These are phyloP conservation scores for Pygmarrhopalites habei DNA, from an alignment of 1,140 invertebrate genomes.

Conservation along the genomic window DNA sequence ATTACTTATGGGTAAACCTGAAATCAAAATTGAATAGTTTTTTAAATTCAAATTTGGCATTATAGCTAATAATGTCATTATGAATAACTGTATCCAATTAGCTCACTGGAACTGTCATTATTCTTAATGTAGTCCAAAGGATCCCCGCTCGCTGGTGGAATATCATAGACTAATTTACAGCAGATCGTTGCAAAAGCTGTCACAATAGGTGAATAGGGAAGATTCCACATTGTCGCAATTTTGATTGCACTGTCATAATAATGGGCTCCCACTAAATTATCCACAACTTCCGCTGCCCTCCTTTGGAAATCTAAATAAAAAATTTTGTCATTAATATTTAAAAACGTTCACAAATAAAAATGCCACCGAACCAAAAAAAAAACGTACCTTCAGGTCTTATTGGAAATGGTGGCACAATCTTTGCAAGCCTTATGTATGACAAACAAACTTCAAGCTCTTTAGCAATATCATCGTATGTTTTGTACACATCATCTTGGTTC, in stretches of 20 bases:
- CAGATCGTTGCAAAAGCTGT: constrained; percentile 6
- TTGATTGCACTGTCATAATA: constrained; percentile 34
- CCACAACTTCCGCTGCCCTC: constrained; percentile 15
- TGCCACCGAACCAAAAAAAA: not conserved
- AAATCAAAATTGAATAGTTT: not conserved
- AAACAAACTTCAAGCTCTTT: constrained; percentile 24
- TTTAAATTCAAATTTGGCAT: too few species aligned
- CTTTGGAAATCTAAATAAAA: constrained; percentile 17
- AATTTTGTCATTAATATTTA: not conserved
- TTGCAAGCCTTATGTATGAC: constrained; percentile 12
- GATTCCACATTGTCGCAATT: constrained; percentile 23
- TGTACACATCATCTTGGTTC: constrained; percentile 7
- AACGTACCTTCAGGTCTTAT: constrained; percentile 19
- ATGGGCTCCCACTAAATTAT: constrained; percentile 18
- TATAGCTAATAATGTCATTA: too few species aligned
- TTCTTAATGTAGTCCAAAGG: constrained; percentile 31
- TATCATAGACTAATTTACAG: constrained; percentile 17
- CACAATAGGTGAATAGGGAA: constrained; percentile 15
- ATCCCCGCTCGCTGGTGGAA: constrained; percentile 24
- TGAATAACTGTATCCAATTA: too few species aligned
- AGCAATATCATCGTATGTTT: constrained; percentile 20
- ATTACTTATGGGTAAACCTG: constrained; percentile 28
- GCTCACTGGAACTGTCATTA: constrained; percentile 30
- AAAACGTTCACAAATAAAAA: not conserved
- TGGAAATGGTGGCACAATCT: constrained; percentile 1